A percentile compares a stretch with the other conserved stretches of the same genome.
phyloP scores from a whole-genome alignment of 2,888 invertebrate genomes.

The Diachrysia chrysitis region DNA sequence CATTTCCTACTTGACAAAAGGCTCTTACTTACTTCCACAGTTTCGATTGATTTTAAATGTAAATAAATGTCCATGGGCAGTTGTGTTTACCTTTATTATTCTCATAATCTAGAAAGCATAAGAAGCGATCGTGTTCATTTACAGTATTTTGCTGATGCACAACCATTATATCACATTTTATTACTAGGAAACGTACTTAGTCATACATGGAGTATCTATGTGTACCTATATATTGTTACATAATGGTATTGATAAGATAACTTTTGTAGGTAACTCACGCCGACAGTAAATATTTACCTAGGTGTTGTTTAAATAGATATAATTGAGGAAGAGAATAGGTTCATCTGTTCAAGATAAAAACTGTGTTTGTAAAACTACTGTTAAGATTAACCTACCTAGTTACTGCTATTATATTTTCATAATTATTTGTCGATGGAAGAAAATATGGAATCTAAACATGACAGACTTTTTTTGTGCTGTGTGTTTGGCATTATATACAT shows the following conservation, averaged over 20 bases:
- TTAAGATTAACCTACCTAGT: neutral
- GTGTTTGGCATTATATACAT: too few species aligned
- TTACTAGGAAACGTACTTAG: conserved; percentile 1
- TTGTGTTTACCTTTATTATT: too few species aligned
- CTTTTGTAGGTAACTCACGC: conserved; percentile 18
- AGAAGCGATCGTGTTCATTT: too few species aligned
- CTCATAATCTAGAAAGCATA: too few species aligned
- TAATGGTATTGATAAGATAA: conserved; percentile 42
- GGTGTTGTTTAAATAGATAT: conserved; percentile 36
- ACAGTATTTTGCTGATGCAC: neutral
- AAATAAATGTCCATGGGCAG: too few species aligned
- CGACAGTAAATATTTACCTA: conserved; percentile 15
- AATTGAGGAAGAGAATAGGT: conserved; percentile 29
- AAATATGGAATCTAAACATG: too few species aligned
- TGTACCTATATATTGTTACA: neutral
- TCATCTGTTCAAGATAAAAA: conserved; percentile 28
- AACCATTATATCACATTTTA: neutral
- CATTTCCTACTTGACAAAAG: too few species aligned
- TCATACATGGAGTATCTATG: conserved; percentile 1
- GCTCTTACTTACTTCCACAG: too few species aligned
- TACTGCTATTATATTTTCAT: neutral
- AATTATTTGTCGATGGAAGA: too few species aligned
- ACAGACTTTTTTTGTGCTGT: too few species aligned
- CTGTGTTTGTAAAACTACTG: too few species aligned
- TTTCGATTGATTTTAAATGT: too few species aligned